A percentile compares a stretch with the other conserved stretches of the same genome.
Conservation (phyloP, 2,797 vertebrate genomes). For the Brotula barbata region DNA sequence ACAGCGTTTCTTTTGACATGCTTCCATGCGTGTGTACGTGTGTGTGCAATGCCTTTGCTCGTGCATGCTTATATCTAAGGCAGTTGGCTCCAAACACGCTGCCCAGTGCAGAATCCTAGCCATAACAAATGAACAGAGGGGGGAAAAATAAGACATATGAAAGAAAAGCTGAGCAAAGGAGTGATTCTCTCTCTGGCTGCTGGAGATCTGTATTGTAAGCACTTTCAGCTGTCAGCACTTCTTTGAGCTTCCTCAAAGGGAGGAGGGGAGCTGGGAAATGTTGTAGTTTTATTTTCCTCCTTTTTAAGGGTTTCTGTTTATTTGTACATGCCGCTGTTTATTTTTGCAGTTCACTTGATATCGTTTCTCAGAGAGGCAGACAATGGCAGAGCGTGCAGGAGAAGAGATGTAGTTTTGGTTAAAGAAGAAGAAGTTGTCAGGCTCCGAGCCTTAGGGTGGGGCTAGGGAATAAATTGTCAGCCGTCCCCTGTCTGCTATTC, state of each 20-base stretch:
- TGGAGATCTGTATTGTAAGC: constrained; percentile 83
- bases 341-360: constrained; percentile 67
- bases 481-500: constrained; percentile 67
- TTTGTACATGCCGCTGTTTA: constrained; percentile 66
- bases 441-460: constrained; percentile 58
- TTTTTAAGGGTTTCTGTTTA: constrained; percentile 67
- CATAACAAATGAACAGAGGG: constrained; percentile 79
- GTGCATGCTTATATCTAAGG: constrained; percentile 62
- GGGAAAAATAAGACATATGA: constrained; percentile 81
- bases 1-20: constrained; percentile 63
- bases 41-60: constrained; percentile 28
- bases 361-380: constrained; percentile 31
- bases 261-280: constrained; percentile 55
- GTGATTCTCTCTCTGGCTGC: constrained; percentile 77
- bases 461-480: constrained; percentile 71
- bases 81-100: constrained; percentile 79
- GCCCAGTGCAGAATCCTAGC: constrained; percentile 80
- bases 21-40: constrained; percentile 11
- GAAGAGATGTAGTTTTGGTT: constrained; percentile 41
- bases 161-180: constrained; percentile 82
- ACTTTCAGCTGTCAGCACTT: constrained; percentile 88
- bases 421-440: constrained; percentile 67
- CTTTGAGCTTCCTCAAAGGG: constrained; percentile 81
- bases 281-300: constrained; percentile 73
- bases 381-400: constrained; percentile 32